Percentiles rank a stretch among this genome's conserved stretches.
phyloP scores from a whole-genome alignment of 2,113 vertebrate species.

The Lamprotornis superbus region DNA sequence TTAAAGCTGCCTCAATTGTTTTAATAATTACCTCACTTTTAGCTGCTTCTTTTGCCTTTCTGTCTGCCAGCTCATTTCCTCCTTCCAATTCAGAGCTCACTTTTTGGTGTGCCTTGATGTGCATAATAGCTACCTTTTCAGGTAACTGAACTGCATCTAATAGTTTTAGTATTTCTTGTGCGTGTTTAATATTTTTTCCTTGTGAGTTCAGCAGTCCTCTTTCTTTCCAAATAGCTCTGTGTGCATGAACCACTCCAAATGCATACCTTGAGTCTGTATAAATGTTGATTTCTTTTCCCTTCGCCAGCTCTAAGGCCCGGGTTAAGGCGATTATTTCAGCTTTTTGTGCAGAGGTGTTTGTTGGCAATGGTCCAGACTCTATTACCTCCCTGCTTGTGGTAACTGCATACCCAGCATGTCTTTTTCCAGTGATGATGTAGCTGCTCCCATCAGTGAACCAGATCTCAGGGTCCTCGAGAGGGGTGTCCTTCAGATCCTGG shows the following conservation, averaged over 20 bases:
- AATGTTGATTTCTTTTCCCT: neutral
- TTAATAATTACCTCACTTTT: neutral
- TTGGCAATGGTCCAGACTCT: neutral
- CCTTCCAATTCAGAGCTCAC: neutral
- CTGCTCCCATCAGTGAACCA: too few relatives aligned
- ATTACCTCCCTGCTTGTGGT: neutral
- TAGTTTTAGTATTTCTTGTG: too few relatives aligned
- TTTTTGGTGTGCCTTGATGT: neutral
- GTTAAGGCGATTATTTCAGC: neutral
- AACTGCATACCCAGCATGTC: neutral
- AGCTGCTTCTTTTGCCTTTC: neutral
- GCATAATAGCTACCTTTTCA: too few relatives aligned
- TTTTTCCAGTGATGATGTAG: too few relatives aligned
- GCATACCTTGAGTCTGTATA: neutral
- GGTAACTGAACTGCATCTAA: too few relatives aligned
- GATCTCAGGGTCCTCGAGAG: too few relatives aligned
- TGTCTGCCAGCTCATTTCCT: neutral
- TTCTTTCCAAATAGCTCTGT: too few relatives aligned
- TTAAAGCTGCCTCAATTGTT: neutral
- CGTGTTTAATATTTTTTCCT: too few relatives aligned
- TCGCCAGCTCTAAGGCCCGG: neutral
- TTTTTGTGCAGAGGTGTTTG: neutral
- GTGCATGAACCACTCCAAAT: neutral
- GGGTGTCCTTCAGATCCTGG: too few relatives aligned
- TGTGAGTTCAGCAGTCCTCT: too few relatives aligned